Base-by-base conservation (phyloP, 2,797 vertebrate genomes). In the Brotula barbata region DNA sequence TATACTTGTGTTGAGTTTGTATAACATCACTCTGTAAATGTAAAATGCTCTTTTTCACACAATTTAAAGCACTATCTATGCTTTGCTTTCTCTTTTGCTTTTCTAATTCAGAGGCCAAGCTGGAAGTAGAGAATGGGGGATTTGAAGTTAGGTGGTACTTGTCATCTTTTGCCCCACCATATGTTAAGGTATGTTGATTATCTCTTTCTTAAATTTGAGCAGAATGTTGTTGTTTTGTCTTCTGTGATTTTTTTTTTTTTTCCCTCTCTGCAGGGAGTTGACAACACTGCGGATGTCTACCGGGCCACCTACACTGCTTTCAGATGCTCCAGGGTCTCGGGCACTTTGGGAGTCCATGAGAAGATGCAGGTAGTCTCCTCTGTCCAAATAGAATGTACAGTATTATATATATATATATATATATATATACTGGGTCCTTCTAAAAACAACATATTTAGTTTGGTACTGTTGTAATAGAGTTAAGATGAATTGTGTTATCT, bases 291-390 rank as follows among this genome's bases (percentile, higher is more conserved):
- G 57, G 89, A 92, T 55, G 93, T 97, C 56, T 96, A 91, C 72
- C 91, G 95, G 46, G 95, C 93, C 58, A 96, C 93, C 16, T 99
- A 98, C 81, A 90, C 94, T 0, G 93, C 92, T 44, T 99, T 99
- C 67, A 92, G 89, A 64, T 98, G 94, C 80, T 92, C 90, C 51
- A 89, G 53, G 73, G 75, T 94, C 63, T 97, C 94, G 22, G 97
- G 96, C 28, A 85, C 72, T 23, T 88, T 99, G 19, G 89, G 92
- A 74, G 85, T 83, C 37, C 68, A 80, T 5, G 81, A 92, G 70
- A 91, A 91, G 76, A 91, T 94, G 51, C 92, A 94, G 93, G 97
- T 99, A 86, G 44, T 23, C 0, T 0, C 6, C 36, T 0, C 0
- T 5, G 31, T 45, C 20, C 25, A 40, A 22, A 13, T 13, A 14